Conservation (phyloP, 2,888 invertebrate species). For the Exephanes ischioxanthus region DNA sequence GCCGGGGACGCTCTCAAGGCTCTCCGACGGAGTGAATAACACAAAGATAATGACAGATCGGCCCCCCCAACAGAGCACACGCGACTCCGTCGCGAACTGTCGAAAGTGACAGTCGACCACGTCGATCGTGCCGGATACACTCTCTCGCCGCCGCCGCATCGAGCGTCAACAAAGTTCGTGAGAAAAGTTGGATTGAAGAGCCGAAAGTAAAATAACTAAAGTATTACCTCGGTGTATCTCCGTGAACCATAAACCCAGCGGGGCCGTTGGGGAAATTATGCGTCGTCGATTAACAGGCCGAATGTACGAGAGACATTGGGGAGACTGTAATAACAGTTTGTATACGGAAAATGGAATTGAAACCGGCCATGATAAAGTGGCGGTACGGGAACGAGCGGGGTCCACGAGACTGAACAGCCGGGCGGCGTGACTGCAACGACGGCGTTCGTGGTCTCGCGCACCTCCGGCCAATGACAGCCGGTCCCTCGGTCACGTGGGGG, state of each 20-base stretch:
- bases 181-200: no score
- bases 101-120: slow-evolving; percentile 58
- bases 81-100: slow-evolving; percentile 41
- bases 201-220: no score
- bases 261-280: background rate
- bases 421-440: slow-evolving; percentile 82
- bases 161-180: no score
- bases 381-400: slow-evolving; percentile 63
- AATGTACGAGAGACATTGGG: background rate
- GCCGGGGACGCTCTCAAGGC: background rate
- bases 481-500: slow-evolving; percentile 85
- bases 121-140: slow-evolving; percentile 22
- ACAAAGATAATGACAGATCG: slow-evolving; percentile 61
- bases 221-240: background rate
- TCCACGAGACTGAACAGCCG: slow-evolving; percentile 57
- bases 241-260: no score
- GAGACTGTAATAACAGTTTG: no score
- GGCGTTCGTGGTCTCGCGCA: slow-evolving; percentile 84
- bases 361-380: slow-evolving; percentile 72
- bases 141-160: background rate
- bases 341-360: background rate
- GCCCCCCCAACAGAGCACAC: background rate
- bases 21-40: slow-evolving; percentile 37
- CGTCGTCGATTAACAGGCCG: background rate
- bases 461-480: slow-evolving; percentile 83